Evolutionary conservation across 2,113 vertebrate genomes (phyloP).

Genomic region (Zapornia atra): DNA sequence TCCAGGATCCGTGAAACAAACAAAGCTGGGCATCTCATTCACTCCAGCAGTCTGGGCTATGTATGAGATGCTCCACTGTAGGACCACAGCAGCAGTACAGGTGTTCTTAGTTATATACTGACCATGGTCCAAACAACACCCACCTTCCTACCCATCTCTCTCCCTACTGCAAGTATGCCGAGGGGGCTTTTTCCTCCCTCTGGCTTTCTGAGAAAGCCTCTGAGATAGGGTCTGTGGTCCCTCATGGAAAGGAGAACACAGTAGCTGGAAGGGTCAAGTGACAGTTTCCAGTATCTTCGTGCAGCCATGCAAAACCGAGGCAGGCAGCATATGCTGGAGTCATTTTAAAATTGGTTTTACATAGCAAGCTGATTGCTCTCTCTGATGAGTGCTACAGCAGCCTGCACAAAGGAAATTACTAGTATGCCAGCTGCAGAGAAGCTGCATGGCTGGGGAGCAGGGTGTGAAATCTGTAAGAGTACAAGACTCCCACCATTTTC

Average conservation of each 20-base stretch:
- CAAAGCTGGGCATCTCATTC: neutral
- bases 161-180: neutral
- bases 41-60: neutral
- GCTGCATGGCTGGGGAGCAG: neutral
- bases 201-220: neutral
- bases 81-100: neutral
- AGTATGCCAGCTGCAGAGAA: neutral
- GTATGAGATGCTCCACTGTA: neutral
- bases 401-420: neutral
- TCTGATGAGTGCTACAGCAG: neutral
- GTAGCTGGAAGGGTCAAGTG: neutral
- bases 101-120: neutral
- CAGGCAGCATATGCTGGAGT: neutral
- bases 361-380: no score
- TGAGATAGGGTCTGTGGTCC: neutral
- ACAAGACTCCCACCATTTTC: neutral
- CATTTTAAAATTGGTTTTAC: neutral
- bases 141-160: neutral
- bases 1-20: neutral
- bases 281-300: neutral
- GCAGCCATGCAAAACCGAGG: neutral
- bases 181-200: neutral
- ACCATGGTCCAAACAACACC: neutral
- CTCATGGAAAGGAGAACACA: neutral
- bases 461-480: neutral